phyloP scores from a whole-genome alignment of 2,113 vertebrate genomes.

The Syrrhaptes paradoxus region DNA sequence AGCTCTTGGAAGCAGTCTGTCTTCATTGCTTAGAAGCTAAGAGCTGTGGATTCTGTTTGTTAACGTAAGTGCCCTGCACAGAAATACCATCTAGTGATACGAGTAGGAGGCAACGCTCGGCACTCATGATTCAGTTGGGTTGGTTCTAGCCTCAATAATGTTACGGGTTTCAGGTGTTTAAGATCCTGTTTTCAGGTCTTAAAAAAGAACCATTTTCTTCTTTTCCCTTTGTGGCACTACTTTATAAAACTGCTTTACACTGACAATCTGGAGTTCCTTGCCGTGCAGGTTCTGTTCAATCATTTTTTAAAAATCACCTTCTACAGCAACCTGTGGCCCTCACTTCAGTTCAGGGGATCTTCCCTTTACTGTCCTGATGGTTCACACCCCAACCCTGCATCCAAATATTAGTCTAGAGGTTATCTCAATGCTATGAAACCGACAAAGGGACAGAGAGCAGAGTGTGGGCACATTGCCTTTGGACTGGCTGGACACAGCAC shows the following conservation, averaged over 20 bases:
- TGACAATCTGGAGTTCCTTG: neutral
- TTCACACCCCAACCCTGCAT: neutral
- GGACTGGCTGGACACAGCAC: neutral
- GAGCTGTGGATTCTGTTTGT: slow-evolving; percentile 16
- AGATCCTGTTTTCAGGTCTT: neutral
- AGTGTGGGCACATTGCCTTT: neutral
- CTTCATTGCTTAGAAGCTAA: slow-evolving; percentile 55
- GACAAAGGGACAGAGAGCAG: neutral
- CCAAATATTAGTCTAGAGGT: neutral
- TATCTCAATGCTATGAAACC: neutral
- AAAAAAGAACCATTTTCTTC: neutral
- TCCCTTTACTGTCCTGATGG: neutral
- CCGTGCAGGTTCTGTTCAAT: neutral
- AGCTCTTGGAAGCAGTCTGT: slow-evolving; percentile 43
- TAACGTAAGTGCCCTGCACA: neutral
- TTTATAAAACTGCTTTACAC: neutral
- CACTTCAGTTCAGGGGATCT: neutral
- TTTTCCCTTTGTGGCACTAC: neutral
- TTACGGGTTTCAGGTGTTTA: neutral
- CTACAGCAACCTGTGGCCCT: neutral
- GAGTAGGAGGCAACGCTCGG: neutral
- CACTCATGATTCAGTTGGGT: neutral
- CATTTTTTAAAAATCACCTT: neutral
- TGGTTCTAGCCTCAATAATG: neutral
- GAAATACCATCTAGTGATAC: neutral